These are phyloP conservation scores for Agrochola litura DNA, from an alignment of 2,888 invertebrate genomes.

Conservation along the genomic window DNA sequence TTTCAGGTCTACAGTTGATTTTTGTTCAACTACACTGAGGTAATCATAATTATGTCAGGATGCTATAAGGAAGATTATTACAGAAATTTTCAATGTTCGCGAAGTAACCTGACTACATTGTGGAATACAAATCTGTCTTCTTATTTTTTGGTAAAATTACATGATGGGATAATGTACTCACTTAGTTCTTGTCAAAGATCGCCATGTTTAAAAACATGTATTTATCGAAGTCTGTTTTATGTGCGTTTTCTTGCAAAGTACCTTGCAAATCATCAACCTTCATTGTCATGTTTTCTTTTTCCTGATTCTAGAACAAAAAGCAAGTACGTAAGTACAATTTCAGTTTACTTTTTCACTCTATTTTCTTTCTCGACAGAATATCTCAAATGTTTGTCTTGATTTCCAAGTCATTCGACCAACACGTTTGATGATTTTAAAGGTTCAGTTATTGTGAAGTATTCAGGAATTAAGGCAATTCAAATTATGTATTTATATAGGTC, in stretches of 20 bases:
- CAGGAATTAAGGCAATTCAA: slow-evolving; percentile 34
- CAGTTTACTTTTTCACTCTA: no score
- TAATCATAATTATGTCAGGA: slow-evolving; percentile 17
- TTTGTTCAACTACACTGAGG: slow-evolving; percentile 26
- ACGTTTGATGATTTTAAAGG: slow-evolving; percentile 7
- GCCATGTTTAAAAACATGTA: neutral
- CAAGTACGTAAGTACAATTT: neutral
- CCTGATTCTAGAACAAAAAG: neutral
- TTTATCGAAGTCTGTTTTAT: neutral
- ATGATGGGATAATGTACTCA: neutral
- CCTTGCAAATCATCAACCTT: neutral
- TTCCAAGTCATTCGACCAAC: slow-evolving; percentile 2
- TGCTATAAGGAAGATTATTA: slow-evolving; percentile 31
- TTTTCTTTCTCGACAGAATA: neutral
- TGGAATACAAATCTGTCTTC: neutral
- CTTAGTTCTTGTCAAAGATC: neutral
- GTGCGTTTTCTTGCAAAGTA: slow-evolving; percentile 1
- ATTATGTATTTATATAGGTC: slow-evolving; percentile 36
- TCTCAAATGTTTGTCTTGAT: neutral
- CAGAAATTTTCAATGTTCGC: slow-evolving; percentile 16
- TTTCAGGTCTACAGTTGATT: slow-evolving; percentile 38
- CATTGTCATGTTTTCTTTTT: neutral
- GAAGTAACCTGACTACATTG: slow-evolving; percentile 7
- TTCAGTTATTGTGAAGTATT: slow-evolving; percentile 12
- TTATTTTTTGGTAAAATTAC: neutral